Evolutionary conservation across 2,888 invertebrate species (phyloP), one percentile per base, ranked within the genome.

Genomic region (Meliscaeva auricollis): DNA sequence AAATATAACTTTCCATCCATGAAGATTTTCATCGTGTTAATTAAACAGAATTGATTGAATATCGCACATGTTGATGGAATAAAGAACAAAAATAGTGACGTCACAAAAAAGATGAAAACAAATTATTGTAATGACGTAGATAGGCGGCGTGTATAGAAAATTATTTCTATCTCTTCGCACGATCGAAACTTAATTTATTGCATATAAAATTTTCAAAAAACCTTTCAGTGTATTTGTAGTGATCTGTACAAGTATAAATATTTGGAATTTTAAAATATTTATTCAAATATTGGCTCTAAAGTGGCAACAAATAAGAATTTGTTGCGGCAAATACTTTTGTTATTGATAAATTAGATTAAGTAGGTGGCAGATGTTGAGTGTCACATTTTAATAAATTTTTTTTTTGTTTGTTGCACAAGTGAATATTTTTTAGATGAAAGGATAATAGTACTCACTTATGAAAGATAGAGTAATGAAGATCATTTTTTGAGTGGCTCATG

Each of bases 301-400:
- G 17, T 46, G 30, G 30, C 11, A 30, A n/a, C 9, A 9, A 17
- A 17, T 3, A 30, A 26, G 3, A 62, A 8, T 13, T 38, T 62
- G n/a, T 41, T 38, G 22, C 13, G 7, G 13, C 11, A 20, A 58
- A 60, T n/a, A 17, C 22, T 41, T 60, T 62, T 62, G 15, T 17
- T 62, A 46, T 38, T 17, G 56, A 56, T 11, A 38, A 56, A 32
- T 56, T 46, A 44, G 11, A 62, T 62, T 46, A 62, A 62, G 30
- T 62, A 15, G 26, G 62, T 46, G 11, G 44, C 44, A 62, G 44
- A 62, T 62, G 62, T 62, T 62, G 62, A 62, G 5, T 62, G 62
- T 62, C 62, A 44, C 3, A 26, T 26, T 62, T 62, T 22, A 22
- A 41, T 60, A 26, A 1, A 26, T 44, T 38, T 22, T 13, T 22